Conservation (phyloP, 2,113 vertebrate genomes). For the Balaeniceps rex region DNA sequence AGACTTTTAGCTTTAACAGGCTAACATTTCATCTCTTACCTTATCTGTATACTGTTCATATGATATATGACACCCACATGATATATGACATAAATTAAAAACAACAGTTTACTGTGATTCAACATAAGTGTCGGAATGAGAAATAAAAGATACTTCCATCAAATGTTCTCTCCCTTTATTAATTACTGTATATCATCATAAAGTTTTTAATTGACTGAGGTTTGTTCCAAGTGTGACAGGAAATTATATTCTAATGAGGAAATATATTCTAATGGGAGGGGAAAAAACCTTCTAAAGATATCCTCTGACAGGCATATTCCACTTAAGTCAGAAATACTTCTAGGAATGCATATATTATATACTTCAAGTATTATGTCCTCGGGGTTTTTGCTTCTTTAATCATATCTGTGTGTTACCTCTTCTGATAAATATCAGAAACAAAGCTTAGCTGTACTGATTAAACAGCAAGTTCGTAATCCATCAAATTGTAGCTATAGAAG, state of each 20-base stretch:
- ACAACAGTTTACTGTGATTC: not conserved
- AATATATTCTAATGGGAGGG: not conserved
- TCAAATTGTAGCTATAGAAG: not conserved
- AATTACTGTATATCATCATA: not conserved
- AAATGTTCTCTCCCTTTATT: not conserved
- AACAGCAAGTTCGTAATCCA: not conserved
- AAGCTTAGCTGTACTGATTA: not conserved
- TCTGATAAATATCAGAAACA: not conserved
- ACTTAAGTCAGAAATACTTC: not conserved
- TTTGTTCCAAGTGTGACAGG: not conserved
- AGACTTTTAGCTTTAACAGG: not conserved
- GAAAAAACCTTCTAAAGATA: not conserved
- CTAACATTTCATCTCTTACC: not conserved
- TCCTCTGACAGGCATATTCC: not conserved
- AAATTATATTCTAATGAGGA: slow-evolving; percentile 15
- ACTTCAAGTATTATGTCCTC: not conserved
- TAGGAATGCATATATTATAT: not conserved
- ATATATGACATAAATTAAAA: not conserved
- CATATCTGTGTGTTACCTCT: not conserved
- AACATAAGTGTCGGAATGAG: not conserved
- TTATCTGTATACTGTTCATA: not conserved
- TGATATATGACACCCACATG: not conserved
- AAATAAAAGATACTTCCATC: not conserved
- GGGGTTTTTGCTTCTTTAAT: not conserved
- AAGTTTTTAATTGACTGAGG: not conserved